phyloP scores from a whole-genome alignment of 1,140 invertebrate genomes.

The Calliphora vicina region DNA sequence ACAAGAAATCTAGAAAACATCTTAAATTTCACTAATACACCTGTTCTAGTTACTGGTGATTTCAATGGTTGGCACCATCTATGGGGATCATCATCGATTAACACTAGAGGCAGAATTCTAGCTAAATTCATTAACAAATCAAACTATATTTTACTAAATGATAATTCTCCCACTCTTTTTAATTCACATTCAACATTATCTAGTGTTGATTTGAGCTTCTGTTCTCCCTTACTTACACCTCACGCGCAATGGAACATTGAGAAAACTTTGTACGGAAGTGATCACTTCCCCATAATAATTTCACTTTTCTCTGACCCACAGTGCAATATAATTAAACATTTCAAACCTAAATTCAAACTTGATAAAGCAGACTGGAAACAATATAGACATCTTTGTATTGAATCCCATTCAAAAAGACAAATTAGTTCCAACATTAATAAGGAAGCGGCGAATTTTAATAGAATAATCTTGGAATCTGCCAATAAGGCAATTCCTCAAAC shows the following conservation, averaged over 20 bases:
- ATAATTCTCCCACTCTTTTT: constrained; percentile 31
- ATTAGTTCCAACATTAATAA: not conserved
- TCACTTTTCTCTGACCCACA: constrained; percentile 20
- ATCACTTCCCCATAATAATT: constrained; percentile 42
- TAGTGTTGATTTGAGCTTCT: too few relatives aligned
- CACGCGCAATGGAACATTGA: constrained; percentile 36
- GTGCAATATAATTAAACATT: not conserved
- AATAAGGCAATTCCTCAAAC: constrained; percentile 7
- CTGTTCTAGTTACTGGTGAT: constrained; percentile 36
- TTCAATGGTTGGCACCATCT: constrained; percentile 39
- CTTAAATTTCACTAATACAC: not conserved
- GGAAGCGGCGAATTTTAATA: constrained; percentile 16
- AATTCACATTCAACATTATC: constrained; percentile 26
- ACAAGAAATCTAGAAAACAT: constrained; percentile 31
- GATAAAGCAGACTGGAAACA: not conserved
- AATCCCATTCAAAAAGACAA: not conserved
- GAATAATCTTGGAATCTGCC: not conserved
- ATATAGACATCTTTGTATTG: not conserved
- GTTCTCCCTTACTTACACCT: constrained; percentile 36
- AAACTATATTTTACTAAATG: constrained; percentile 37
- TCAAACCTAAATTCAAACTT: too few relatives aligned
- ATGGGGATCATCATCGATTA: constrained; percentile 38
- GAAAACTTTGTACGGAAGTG: constrained; percentile 37
- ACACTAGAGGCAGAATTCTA: constrained; percentile 37
- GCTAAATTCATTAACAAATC: constrained; percentile 17